phyloP scores from a whole-genome alignment of 2,113 vertebrate species.

The Perca fluviatilis region DNA sequence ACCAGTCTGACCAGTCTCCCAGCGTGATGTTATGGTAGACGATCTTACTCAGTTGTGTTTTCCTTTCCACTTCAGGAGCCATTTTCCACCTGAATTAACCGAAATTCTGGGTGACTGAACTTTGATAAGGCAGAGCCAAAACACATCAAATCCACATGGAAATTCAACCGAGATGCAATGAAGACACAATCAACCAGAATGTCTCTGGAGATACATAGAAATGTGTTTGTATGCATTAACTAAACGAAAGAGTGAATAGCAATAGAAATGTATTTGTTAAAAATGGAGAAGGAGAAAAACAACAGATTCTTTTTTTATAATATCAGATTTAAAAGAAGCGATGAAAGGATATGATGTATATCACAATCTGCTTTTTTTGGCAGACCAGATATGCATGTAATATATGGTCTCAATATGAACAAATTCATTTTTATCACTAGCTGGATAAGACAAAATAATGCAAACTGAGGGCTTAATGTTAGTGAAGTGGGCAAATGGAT shows the following conservation, averaged over 20 bases:
- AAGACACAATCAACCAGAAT: constrained; percentile 32
- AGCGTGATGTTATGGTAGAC: background rate
- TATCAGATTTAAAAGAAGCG: constrained; percentile 1
- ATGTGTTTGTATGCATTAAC: constrained; percentile 24
- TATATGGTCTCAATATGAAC: constrained; percentile 22
- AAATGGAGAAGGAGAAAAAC: background rate
- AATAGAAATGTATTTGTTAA: background rate
- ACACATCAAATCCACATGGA: constrained; percentile 18
- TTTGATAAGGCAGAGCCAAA: constrained; percentile 20
- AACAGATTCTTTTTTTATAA: background rate
- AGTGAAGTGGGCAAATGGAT: constrained; percentile 41
- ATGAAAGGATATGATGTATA: background rate
- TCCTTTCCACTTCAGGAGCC: constrained; percentile 6
- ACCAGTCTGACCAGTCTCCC: constrained; percentile 7
- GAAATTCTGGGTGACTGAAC: constrained; percentile 21
- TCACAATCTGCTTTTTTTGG: constrained; percentile 2
- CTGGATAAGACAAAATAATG: constrained; percentile 22
- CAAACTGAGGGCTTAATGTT: constrained; percentile 39
- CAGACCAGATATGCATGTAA: constrained; percentile 5
- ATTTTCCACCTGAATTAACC: constrained; percentile 42
- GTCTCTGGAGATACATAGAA: background rate
- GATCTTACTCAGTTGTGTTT: constrained; percentile 9
- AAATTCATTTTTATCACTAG: constrained; percentile 28
- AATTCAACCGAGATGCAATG: constrained; percentile 27
- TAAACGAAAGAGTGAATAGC: background rate